Evolutionary conservation across 1,140 invertebrate genomes (phyloP), one percentile per base, ranked within the genome.

Genomic region (Zelostemma sp.): DNA sequence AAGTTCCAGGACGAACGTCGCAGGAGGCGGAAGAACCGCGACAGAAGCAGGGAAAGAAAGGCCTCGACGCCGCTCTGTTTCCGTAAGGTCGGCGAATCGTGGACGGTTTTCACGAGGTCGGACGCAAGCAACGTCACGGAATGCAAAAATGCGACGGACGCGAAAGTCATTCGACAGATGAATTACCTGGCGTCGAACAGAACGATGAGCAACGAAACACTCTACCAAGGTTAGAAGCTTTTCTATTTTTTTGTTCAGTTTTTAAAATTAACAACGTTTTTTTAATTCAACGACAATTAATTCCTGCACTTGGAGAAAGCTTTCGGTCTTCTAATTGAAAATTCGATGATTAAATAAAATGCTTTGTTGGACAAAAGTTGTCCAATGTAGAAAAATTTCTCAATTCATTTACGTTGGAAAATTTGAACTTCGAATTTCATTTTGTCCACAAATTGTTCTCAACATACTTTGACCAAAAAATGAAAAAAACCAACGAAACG

Each of bases 1-100:
- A 74, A 75, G 25, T 73, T 67, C 16, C 68, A 73, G 1, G 69
- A 73, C 12, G 73, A 81, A 28, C 69, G 75, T n/a, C 68, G 75
- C 0, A 73, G 69, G 21, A 69, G 77, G 12, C 64, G 72, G 8
- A 73, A 74, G 51, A 77, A 75, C 6, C 58, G 68, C 0, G 68
- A 63, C 12, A 59, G 74, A 28, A 77, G 59, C 31, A 63, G 61
- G 43, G 55, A 35, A 31, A 66, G 50, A 45, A 68, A 60, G 43
- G 57, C 63, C 46, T 61, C 57, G 1, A 18, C 59, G n/a, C 38
- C 58, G 9, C 46, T 66, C 3, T 66, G 57, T 21, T 55, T 62
- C 46, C 55, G 66, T 14, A 66, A 71, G 49, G 33, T 63, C 28
- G 54, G 38, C 33, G 38, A 71, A 48, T 62, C 54, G 1, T 48